A percentile compares a stretch with the other conserved stretches of the same genome.
Evolutionary conservation across 2,797 vertebrate genomes (phyloP).

Genomic region (Cyprinella venusta): DNA sequence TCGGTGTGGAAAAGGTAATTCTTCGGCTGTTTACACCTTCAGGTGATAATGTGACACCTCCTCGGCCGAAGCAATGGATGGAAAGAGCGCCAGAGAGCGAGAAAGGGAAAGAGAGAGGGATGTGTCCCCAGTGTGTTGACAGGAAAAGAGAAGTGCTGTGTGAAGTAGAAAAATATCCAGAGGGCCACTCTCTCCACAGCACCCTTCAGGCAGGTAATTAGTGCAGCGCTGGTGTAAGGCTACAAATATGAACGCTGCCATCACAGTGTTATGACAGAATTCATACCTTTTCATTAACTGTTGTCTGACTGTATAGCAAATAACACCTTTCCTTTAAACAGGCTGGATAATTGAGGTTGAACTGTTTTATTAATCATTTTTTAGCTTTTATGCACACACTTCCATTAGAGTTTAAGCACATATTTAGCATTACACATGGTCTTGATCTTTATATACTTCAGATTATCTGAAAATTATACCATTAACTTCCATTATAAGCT

Average conservation of each 20-base stretch:
- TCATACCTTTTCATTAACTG: constrained; percentile 38
- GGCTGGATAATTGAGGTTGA: constrained; percentile 49
- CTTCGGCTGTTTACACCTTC: constrained; percentile 78
- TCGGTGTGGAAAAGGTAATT: constrained; percentile 75
- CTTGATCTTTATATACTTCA: constrained; percentile 2
- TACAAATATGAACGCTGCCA: background rate
- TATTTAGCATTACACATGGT: background rate
- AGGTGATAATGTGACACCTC: constrained; percentile 87
- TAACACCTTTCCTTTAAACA: background rate
- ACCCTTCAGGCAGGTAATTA: constrained; percentile 79
- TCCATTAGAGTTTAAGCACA: background rate
- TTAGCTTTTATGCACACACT: background rate
- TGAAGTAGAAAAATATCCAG: constrained; percentile 76
- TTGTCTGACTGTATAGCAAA: constrained; percentile 18
- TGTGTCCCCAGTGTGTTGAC: constrained; percentile 71
- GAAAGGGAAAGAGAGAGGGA: constrained; percentile 62
- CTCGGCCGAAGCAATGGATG: constrained; percentile 69
- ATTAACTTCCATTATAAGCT: background rate
- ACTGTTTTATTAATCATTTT: constrained; percentile 45
- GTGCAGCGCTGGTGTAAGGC: constrained; percentile 66
- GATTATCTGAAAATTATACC: background rate
- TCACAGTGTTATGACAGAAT: constrained; percentile 48
- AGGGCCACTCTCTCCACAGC: constrained; percentile 73
- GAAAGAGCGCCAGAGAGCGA: constrained; percentile 34
- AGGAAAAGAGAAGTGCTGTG: constrained; percentile 76